Evolutionary conservation across 2,888 invertebrate genomes (phyloP).

Genomic region (Vannuccia rotundouncinata): DNA sequence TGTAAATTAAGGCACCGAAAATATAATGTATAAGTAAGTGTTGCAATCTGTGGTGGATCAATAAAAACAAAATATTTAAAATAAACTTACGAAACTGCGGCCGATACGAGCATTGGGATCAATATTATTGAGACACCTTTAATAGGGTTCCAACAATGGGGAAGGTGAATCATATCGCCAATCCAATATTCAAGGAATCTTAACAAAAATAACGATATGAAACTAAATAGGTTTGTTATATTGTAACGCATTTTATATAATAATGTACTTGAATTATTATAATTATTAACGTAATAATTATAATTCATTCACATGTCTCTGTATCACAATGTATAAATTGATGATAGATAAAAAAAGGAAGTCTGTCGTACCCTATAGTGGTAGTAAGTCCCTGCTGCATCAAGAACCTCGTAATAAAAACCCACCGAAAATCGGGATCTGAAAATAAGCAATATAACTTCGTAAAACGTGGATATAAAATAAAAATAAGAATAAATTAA

Average conservation of each 20-base stretch:
- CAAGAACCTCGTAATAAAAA: conserved; percentile 52
- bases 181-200: conserved; percentile 55
- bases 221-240: too few relatives aligned
- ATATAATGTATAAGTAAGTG: too few relatives aligned
- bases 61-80: not conserved
- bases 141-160: conserved; percentile 51
- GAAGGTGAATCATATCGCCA: conserved; percentile 51
- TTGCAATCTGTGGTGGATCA: too few relatives aligned
- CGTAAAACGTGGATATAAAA: conserved; percentile 28
- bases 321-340: too few relatives aligned
- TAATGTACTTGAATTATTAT: not conserved
- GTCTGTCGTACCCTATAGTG: conserved; percentile 41
- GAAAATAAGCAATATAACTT: conserved; percentile 39
- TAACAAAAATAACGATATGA: conserved; percentile 14
- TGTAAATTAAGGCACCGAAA: too few relatives aligned
- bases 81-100: conserved; percentile 46
- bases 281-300: not conserved
- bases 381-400: conserved; percentile 55
- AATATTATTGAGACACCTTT: conserved; percentile 50
- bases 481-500: too few relatives aligned
- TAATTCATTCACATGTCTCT: too few relatives aligned
- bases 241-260: too few relatives aligned
- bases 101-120: conserved; percentile 50
- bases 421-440: conserved; percentile 55
- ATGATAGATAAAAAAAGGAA: not conserved